Evolutionary conservation across 1,140 invertebrate genomes (phyloP), one percentile per base, ranked within the genome.

Genomic region (Leptonema lineaticorne): DNA sequence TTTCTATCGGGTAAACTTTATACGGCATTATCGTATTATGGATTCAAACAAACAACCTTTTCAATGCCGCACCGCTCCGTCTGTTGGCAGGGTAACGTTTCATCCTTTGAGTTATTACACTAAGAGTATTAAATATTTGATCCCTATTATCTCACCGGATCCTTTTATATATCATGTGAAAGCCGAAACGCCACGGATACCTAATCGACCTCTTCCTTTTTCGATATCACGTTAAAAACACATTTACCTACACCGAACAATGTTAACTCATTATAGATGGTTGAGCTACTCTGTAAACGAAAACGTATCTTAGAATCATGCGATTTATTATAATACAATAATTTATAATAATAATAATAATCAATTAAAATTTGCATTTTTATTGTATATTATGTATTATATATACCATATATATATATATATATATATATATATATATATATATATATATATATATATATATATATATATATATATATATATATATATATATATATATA

Each of bases 101-200:
- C 50, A 24, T 26, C 50, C 50, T 53, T 53, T 53, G 50, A 53
- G 27, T 53, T 53, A 53, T 26, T 53, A 53, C 50, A 53, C 50
- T 53, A 53, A 53, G 50, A 53, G 50, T 53, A 53, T 53, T 53
- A 53, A 53, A 53, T 53, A 53, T 53, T 53, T 53, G 50, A 53
- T 53, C 50, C 50, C 50, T 53, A 53, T 53, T 53, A 53, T 53
- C 50, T 22, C 22, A 14, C 5, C 50, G 50, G n/a, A 53, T 53
- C 50, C 50, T 53, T 53, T 18, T 53, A 24, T n/a, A 7, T 11
- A 26, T 20, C 22, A 24, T 24, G 50, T 22, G 50, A 53, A 53
- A 53, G 50, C 27, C 50, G 22, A 53, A 53, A 53, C 37, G 37
- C 37, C 37, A 45, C 37, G 16, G 16, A 16, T 16, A 16, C 22